Evolutionary conservation across 2,113 vertebrate genomes (phyloP), one percentile per base, ranked within the genome.

Genomic region (Dipodomys spectabilis): DNA sequence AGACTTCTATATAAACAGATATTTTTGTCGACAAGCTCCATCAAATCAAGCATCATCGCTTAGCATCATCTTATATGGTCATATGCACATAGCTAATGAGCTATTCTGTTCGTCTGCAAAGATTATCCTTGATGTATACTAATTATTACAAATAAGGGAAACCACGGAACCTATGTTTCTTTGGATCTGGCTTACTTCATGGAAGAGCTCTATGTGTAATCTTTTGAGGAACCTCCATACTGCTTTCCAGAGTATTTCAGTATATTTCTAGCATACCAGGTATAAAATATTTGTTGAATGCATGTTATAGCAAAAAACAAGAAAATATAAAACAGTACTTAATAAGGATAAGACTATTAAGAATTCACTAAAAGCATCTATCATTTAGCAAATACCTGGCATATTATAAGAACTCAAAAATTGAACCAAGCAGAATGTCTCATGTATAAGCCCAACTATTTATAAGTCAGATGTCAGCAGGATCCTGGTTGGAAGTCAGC

Each of bases 201-300:
- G 39, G 39, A 39, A 39, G 39, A 39, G 39, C 39, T 39, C 39
- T 39, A 39, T 39, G 39, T 39, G 39, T 39, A 39, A 39, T 39
- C 39, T 39, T 39, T 39, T 39, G 39, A 39, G 39, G 39, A 39
- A 39, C 5, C 39, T 39, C 39, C 39, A 39, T 39, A 39, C 39
- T 39, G 39, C 39, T 39, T 39, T 39, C 39, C 39, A 39, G 39
- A 39, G 39, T 86, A 89, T 73, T 82, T 82, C 7, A 39, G 30
- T 85, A 68, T 4, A 87, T 60, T 28, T 11, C 60, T 90, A 39
- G 60, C 15, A 83, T 4, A 85, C 15, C 32, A 81, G 82, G 15
- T 78, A 68, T 86, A 64, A 39, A 74, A 16, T 91, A 83, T 71
- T 82, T 90, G 45, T 35, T 91, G 28, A 79, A 78, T 53, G 20